Evolutionary conservation across 2,888 invertebrate genomes (phyloP).

Genomic region (Agrilus biguttatus): DNA sequence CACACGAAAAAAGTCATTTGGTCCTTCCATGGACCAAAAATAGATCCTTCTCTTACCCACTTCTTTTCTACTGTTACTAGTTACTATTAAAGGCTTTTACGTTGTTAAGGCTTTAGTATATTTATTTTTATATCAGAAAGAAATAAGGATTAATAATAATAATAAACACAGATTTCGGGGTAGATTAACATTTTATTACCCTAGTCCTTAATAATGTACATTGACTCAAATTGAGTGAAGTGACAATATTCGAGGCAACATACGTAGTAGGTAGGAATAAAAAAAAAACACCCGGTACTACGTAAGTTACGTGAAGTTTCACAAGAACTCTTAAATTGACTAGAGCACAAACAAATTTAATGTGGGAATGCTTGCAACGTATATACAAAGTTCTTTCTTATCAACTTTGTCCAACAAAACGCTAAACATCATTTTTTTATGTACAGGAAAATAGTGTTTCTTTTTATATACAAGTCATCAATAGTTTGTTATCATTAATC

Average conservation of each 20-base stretch:
- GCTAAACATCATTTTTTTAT: constrained; percentile 14
- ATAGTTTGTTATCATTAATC: constrained; percentile 7
- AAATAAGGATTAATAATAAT: no score
- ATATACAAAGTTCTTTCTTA: constrained; percentile 19
- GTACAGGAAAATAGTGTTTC: constrained; percentile 11
- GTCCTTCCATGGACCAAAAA: no score
- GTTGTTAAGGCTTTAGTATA: no score
- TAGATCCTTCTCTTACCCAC: no score
- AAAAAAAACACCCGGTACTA: constrained; percentile 4
- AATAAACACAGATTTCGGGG: background rate
- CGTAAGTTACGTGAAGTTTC: constrained; percentile 5
- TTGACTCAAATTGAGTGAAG: constrained; percentile 26
- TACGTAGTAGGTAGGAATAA: constrained; percentile 6
- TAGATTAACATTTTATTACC: constrained; percentile 19
- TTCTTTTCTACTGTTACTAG: no score
- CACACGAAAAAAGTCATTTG: no score
- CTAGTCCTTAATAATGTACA: constrained; percentile 27
- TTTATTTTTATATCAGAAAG: no score
- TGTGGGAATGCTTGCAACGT: constrained; percentile 28
- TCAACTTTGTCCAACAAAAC: constrained; percentile 8
- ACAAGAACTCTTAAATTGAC: constrained; percentile 18
- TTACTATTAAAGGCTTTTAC: no score
- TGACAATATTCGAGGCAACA: constrained; percentile 16
- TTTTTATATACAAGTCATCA: constrained; percentile 11
- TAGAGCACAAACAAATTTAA: constrained; percentile 24